Percentiles rank a stretch among this genome's conserved stretches.
Evolutionary conservation across 2,797 vertebrate genomes (phyloP).

Genomic region (Urocyon cinereoargenteus): DNA sequence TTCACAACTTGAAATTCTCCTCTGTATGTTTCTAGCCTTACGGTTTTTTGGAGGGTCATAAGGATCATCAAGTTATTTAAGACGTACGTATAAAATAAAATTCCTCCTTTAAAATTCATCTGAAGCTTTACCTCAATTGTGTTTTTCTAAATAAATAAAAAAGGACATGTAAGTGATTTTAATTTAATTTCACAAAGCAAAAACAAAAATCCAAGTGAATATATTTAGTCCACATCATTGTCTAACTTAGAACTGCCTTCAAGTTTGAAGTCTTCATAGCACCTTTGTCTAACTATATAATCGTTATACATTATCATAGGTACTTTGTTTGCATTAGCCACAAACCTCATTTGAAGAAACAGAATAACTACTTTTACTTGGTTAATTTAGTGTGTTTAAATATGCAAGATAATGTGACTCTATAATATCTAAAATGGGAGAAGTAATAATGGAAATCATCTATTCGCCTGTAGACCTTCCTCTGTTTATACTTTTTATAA

Average conservation of each 20-base stretch:
- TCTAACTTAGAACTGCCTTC: background rate
- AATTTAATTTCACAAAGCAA: background rate
- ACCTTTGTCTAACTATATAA: background rate
- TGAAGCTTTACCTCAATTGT: background rate
- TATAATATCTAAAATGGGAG: background rate
- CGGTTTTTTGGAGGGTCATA: background rate
- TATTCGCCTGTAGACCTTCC: background rate
- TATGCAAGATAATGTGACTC: background rate
- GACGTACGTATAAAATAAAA: background rate
- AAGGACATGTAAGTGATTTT: background rate
- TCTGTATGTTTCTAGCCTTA: background rate
- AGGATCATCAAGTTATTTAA: background rate
- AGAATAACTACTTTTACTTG: background rate
- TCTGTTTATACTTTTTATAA: background rate
- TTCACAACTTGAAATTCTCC: background rate
- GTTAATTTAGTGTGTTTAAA: background rate
- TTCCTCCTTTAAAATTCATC: background rate
- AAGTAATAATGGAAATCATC: background rate
- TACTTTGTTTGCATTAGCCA: background rate
- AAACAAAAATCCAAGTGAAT: background rate
- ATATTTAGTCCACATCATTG: background rate
- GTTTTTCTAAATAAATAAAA: background rate
- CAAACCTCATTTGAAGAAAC: conserved; percentile 35
- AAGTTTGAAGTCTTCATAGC: background rate
- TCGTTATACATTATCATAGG: background rate